Base-by-base conservation (phyloP, 2,888 invertebrate species). In the Aromia moschata region DNA sequence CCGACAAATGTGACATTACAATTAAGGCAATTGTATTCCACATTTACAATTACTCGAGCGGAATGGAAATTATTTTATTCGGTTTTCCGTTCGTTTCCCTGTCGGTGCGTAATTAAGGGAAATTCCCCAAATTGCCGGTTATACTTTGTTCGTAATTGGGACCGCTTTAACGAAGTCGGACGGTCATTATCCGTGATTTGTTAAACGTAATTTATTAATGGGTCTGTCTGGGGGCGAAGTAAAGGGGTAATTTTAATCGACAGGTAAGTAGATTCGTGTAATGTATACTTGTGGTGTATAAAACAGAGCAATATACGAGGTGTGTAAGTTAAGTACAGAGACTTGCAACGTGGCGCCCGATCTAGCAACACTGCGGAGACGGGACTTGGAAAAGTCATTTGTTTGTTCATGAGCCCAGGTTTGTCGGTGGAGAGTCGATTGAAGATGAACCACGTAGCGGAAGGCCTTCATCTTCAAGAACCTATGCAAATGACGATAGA, bases 101-200 rank as follows among this genome's bases (percentile, higher is more conserved):
- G 41, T 20, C 56, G 30, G 30, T 7, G 47, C 45, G 47, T 43
- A 55, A 46, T 55, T 55, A 55, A 30, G 55, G 55, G 40, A 44
- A 46, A 36, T 41, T 40, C 41, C 49, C 40, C 43, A 49, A 56
- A 56, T 56, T 47, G 43, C 56, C 38, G 46, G 47, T 49, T 49
- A 41, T 56, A 56, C 56, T 56, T 49, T 56, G n/a, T n/a, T 47
- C 37, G n/a, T 56, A 56, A 56, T 56, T 56, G 56, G 41, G 14
- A 31, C 49, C 33, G 43, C 49, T 56, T 49, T 49, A 41, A 56
- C 43, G 43, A 40, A 56, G 18, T 41, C 43, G 31, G 36, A 2
- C 18, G 11, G 45, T 56, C 11, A 56, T 56, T 56, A 41, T 47
- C 56, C 10, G 41, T 56, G 56, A 56, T 56, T 56, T 56, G 45